These are phyloP conservation scores for Prinia subflava DNA, from an alignment of 2,113 vertebrate genomes.

Conservation along the genomic window DNA sequence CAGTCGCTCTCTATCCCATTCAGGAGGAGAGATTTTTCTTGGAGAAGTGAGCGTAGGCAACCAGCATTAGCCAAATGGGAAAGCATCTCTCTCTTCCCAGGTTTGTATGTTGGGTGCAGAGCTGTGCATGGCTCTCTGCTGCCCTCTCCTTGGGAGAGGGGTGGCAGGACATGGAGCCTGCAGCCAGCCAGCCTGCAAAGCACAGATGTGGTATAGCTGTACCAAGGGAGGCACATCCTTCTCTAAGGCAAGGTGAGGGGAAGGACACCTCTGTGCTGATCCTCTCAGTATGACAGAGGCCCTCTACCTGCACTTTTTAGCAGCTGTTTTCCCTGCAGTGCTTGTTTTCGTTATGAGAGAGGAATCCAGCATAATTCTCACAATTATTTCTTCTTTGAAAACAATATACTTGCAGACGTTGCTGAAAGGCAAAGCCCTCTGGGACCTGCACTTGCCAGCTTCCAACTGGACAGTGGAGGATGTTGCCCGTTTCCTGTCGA, in stretches of 20 bases:
- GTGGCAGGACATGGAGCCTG: not conserved
- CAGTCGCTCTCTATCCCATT: not conserved
- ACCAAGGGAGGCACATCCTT: rapidly evolving
- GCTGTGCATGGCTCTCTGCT: not conserved
- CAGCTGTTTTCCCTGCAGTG: rapidly evolving
- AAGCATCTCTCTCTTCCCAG: not conserved
- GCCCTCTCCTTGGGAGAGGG: conserved; percentile 9
- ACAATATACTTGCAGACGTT: conserved; percentile 73
- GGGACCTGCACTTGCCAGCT: conserved; percentile 72
- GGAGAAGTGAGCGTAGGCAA: not conserved
- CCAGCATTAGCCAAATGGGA: not conserved
- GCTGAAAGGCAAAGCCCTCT: conserved; percentile 79
- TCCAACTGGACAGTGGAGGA: conserved; percentile 86
- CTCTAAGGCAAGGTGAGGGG: not conserved
- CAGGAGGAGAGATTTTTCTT: not conserved
- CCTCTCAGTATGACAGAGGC: not conserved
- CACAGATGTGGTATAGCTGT: rapidly evolving
- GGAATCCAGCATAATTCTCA: not conserved
- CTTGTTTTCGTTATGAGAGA: rapidly evolving
- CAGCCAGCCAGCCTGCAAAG: not conserved
- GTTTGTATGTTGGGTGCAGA: rapidly evolving
- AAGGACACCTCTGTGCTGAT: not conserved
- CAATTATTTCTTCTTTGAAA: not conserved
- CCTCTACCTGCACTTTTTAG: not conserved
- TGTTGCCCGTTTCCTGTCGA: conserved; percentile 82